Evolutionary conservation across 2,888 invertebrate genomes (phyloP), one percentile per base, ranked within the genome.

Genomic region (Dysmachus trigonus): DNA sequence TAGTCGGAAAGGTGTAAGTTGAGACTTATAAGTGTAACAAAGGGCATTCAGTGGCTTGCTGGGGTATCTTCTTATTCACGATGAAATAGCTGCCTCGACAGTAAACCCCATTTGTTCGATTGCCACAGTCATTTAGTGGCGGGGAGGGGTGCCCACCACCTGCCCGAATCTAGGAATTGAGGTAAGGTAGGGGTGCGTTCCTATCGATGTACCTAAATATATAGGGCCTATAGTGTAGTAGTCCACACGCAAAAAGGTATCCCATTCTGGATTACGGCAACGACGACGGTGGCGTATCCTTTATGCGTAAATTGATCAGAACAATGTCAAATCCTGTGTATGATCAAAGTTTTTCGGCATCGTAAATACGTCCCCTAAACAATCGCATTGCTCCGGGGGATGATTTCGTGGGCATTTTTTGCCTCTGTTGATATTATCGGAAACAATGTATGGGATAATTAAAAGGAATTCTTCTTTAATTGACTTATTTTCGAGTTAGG

Each of bases 71-170:
- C 81, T 81, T 81, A 81, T 81, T 81, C 81, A 81, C 33, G 31
- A 27, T 62, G 81, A 62, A 81, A 53, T 81, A 62, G 53, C 81
- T 81, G n/a, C 62, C 7, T 33, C 81, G n/a, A 62, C n/a, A 31
- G 18, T 53, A 62, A 41, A 81, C 81, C 81, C 53, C 62, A 81
- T 81, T 81, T 81, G 81, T 81, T 81, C 81, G 81, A 81, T 81
- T 81, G 81, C 81, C 53, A 62, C 53, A 81, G 62, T 81, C 81
- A 81, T 81, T 81, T 81, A 53, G 53, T 18, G 33, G n/a, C n/a
- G n/a, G n/a, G n/a, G n/a, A n/a, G 30, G 15, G 33, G 30, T 27
- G 27, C 27, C 18, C 15, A 13, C n/a, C 13, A 13, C 22, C 22
- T 47, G 27, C 27, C 7, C 15, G 2, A n/a, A n/a, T 30, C 18